Base-by-base conservation (phyloP, 2,888 invertebrate species). In the Himalopsyche japonica region DNA sequence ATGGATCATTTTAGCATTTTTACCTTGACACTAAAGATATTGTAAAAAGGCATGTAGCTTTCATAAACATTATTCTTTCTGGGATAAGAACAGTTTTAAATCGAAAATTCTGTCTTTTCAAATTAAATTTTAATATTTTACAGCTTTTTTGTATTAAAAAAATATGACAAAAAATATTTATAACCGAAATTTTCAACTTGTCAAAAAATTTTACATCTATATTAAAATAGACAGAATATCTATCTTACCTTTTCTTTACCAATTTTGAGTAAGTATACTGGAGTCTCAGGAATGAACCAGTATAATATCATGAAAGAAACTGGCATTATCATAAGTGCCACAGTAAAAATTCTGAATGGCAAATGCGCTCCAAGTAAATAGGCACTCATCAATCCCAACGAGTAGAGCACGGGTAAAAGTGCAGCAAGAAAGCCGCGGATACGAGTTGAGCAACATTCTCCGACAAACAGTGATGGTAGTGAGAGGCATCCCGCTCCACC, bases 361-460 rank as follows among this genome's bases (percentile, higher is more conserved):
- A 91, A 81, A 86, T 88, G 88, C 82, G 89, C 91, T 70, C 92
- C 94, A 87, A 90, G 84, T 0, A 90, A 86, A 86, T 90, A 92
- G 30, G 89, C 89, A 27, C 90, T 64, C 1, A 92, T 87, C 43
- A 91, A 89, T 1, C 92, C 93, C 0, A 89, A 85, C 83, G 93
- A 93, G 37, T 93, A 89, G 80, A 90, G 89, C 30, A 94, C 88
- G 86, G 93, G 91, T 77, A 93, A 88, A 6, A 93, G 89, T 6
- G 93, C 91, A 4, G 93, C 93, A 0, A 94, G 89, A 57, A 91
- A 89, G 0, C 94, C 94, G 8, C 94, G 89, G 43, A 91, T 89
- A 7, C 90, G 89, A 57, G 91, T 91, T 34, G 94, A 93, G 0
- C 94, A 92, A 0, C 94, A 93, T 89, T 96, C 96, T 0, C 93